A percentile compares a stretch with the other conserved stretches of the same genome.
Conservation (phyloP, 2,113 vertebrate genomes). For the Danio rerio region GRCz12tu NC_133185.1:40982501-40983000, state of each 20-base stretch:
- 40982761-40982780: conserved; percentile 92
- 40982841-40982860: conserved; percentile 94
- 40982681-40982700: conserved; percentile 92
- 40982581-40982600: conserved; percentile 87
- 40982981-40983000: too few species aligned
- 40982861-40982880: background rate
- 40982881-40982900: too few species aligned
- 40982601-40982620: conserved; percentile 93
- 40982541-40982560: conserved; percentile 92
- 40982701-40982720: conserved; percentile 93
- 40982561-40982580: conserved; percentile 97
- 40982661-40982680: conserved; percentile 93
- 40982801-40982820: conserved; percentile 87
- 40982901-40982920: too few species aligned
- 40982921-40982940: too few species aligned
- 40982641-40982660: conserved; percentile 96
- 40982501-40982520: conserved; percentile 96
- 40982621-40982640: conserved; percentile 97
- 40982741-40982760: conserved; percentile 91
- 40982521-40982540: conserved; percentile 90
- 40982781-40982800: conserved; percentile 91
- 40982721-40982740: conserved; percentile 87
- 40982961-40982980: too few species aligned
- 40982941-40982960: too few species aligned
- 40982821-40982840: conserved; percentile 91